Evolutionary conservation across 2,888 invertebrate genomes (phyloP), one percentile per base, ranked within the genome.

Genomic region (Poecilus cupreus): DNA sequence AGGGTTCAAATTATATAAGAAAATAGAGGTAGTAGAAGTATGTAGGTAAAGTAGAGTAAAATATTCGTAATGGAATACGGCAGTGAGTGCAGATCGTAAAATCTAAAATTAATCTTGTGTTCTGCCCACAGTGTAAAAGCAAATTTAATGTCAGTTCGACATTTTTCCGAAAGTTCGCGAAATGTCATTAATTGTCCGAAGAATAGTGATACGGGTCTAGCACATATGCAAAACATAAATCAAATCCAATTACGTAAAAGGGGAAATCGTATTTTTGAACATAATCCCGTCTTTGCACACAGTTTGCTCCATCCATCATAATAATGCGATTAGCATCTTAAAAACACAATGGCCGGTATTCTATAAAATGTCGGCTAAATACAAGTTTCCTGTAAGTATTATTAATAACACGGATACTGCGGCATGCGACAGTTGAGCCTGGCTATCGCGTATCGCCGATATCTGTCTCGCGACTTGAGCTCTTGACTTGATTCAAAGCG

Each of bases 191-290:
- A 68, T 39, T 68, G 64, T 39, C 18, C 64, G 37, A 68, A 37
- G 64, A 68, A 37, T 60, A 60, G 60, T 68, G 64, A 68, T 68
- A 68, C 64, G 18, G 37, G 60, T 26, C 64, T 68, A 68, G 37
- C 64, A 68, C 64, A 49, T 79, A 68, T 80, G 57, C 43, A 72
- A 54, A 72, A 54, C 72, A 80, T 80, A 72, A 80, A 80, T 80
- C 80, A 80, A 80, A 80, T 54, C 13, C 70, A 80, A 80, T 80
- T 80, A 80, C 57, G 80, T 80, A 80, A 80, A 80, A 80, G 72
- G 80, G 80, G 80, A 80, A 80, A 80, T 80, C 80, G 80, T 57
- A 80, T 80, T 80, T 80, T 80, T 80, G 54, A 72, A 11, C 80
- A 80, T 72, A 80, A 80, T 80, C 51, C 80, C 80, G 80, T 80